Evolutionary conservation across 2,888 invertebrate genomes (phyloP), one percentile per base, ranked within the genome.

Genomic region (Torymus aiolomorphi): DNA sequence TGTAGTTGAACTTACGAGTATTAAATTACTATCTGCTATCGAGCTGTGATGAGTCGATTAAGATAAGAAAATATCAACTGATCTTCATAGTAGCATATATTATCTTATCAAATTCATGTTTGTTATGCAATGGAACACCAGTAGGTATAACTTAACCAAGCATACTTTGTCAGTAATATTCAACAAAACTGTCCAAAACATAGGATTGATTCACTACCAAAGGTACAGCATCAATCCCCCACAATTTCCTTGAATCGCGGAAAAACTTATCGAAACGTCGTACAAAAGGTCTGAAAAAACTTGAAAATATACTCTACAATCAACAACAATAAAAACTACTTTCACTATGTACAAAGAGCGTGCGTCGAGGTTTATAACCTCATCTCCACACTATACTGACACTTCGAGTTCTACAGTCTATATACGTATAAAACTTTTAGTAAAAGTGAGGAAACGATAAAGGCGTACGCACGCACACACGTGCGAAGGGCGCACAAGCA

Each of bases 351-450:
- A 70, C 49, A 78, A 59, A 11, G 42, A 42, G 42, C 13, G 56
- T 20, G 66, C 11, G 14, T 59, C 69, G 51, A 73, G 31, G 31
- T 42, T 63, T 59, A 63, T 78, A 78, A 74, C 74, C 72, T 74
- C 69, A 51, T n/a, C 16, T 18, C 13, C 69, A 69, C 57, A 69
- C 57, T n/a, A n/a, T 62, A 70, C 69, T 67, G 12, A 61, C n/a
- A 57, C n/a, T 16, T 69, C 8, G n/a, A n/a, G n/a, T n/a, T n/a
- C n/a, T n/a, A n/a, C n/a, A n/a, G n/a, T n/a, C n/a, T n/a, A n/a
- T 11, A 13, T 4, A 0, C 51, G 69, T 20, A 57, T 16, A 65
- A 62, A 63, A 42, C 2, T 69, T 67, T 42, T 20, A 49, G n/a
- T 56, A 51, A 63, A 72, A 69, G 54, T 24, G 31, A 63, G 51